phyloP scores from a whole-genome alignment of 2,113 vertebrate genomes.

The Sitta europaea region DNA sequence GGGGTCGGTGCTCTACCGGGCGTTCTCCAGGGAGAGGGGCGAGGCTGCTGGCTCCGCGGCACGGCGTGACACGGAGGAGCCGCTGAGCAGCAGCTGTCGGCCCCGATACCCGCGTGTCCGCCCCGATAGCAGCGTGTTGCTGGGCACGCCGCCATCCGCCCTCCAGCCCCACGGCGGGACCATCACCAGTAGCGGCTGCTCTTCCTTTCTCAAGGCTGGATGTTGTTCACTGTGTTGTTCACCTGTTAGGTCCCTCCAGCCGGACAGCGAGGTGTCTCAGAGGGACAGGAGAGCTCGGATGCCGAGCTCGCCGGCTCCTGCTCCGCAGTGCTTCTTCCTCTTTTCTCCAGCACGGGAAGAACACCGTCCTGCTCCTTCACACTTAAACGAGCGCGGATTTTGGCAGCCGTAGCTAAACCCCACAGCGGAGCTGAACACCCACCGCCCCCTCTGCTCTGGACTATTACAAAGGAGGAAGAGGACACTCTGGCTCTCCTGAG shows the following conservation, averaged over 20 bases:
- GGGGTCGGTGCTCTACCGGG: fast-evolving
- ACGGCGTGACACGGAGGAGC: background rate
- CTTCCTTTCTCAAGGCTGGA: background rate
- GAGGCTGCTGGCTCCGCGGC: background rate
- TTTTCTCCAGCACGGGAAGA: background rate
- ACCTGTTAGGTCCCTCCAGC: background rate
- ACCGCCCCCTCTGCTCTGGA: background rate
- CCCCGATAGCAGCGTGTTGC: background rate
- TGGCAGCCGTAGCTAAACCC: background rate
- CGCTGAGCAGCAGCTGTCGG: background rate
- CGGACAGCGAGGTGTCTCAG: background rate
- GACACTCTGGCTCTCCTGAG: background rate
- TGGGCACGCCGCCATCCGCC: background rate
- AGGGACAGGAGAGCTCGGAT: background rate
- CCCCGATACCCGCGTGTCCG: background rate
- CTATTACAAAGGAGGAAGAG: background rate
- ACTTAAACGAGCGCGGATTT: fast-evolving
- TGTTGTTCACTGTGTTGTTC: background rate
- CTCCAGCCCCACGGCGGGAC: background rate
- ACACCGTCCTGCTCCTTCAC: background rate
- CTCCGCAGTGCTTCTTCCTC: background rate
- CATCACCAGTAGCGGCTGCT: fast-evolving
- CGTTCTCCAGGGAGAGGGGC: fast-evolving
- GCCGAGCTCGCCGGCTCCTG: fast-evolving
- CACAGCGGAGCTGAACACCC: fast-evolving